These are phyloP conservation scores for Selenia dentaria DNA, from an alignment of 2,888 invertebrate species.

Conservation along the genomic window DNA sequence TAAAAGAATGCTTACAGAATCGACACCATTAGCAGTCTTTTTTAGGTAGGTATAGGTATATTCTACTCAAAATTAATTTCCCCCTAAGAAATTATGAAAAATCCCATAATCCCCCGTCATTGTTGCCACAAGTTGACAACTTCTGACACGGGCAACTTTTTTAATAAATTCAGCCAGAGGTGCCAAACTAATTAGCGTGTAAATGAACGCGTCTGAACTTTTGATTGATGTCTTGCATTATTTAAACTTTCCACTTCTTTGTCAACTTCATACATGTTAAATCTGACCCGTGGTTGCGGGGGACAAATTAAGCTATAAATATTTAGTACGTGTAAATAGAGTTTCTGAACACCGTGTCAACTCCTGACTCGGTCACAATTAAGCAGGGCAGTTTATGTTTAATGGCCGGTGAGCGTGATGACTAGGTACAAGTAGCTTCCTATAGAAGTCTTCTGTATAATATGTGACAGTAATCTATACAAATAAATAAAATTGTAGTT, in stretches of 20 bases:
- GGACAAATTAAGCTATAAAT: neutral
- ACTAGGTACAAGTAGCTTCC: too few relatives aligned
- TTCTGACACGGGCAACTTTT: constrained; percentile 43
- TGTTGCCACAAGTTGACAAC: constrained; percentile 26
- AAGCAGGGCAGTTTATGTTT: too few relatives aligned
- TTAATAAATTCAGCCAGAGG: constrained; percentile 52
- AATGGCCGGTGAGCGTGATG: too few relatives aligned
- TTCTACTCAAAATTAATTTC: neutral
- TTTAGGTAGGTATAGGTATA: too few relatives aligned
- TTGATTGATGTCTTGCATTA: constrained; percentile 40
- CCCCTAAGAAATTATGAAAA: neutral
- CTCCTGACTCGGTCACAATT: neutral
- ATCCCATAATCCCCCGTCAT: constrained; percentile 5
- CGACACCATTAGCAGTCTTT: too few relatives aligned
- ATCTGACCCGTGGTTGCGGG: constrained; percentile 6
- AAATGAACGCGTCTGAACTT: constrained; percentile 37
- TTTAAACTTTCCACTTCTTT: constrained; percentile 24
- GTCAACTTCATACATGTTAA: constrained; percentile 21
- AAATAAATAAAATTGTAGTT: too few relatives aligned
- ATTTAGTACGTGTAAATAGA: neutral
- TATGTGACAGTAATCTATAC: too few relatives aligned
- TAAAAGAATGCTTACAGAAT: too few relatives aligned
- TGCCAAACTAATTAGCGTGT: constrained; percentile 55
- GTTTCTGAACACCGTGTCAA: neutral
- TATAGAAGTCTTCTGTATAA: too few relatives aligned